phyloP scores from a whole-genome alignment of 1,140 invertebrate genomes.

The Drosophila busckii region DNA sequence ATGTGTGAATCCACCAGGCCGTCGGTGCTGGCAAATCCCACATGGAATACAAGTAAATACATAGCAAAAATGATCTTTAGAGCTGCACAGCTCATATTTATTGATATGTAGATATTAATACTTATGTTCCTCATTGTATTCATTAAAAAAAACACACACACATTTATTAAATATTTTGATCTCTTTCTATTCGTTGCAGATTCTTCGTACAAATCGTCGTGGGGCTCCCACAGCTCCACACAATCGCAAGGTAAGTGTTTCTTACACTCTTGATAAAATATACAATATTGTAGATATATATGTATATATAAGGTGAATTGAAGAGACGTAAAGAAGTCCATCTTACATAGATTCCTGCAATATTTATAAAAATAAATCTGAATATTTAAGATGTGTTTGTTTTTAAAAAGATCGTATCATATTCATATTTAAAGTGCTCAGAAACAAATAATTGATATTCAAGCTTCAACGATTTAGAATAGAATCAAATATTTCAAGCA shows the following conservation, averaged over 20 bases:
- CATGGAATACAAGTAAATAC: constrained; percentile 71
- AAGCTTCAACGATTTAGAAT: no score
- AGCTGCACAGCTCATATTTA: neutral
- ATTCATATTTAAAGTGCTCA: neutral
- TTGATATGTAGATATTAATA: constrained; percentile 27
- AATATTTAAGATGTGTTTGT: no score
- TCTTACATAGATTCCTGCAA: no score
- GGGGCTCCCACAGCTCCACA: constrained; percentile 83
- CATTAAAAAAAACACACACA: neutral
- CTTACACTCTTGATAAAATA: no score
- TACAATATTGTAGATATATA: no score
- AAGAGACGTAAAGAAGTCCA: no score
- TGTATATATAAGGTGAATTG: no score
- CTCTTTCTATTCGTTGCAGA: constrained; percentile 80
- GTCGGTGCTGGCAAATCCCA: constrained; percentile 55
- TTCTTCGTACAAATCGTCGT: constrained; percentile 85
- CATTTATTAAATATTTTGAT: neutral
- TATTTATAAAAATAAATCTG: no score
- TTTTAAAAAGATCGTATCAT: neutral
- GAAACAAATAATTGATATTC: no score
- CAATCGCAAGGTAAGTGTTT: constrained; percentile 83
- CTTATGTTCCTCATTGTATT: neutral
- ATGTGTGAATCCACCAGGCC: constrained; percentile 67
- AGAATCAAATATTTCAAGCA: no score
- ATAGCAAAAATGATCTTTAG: constrained; percentile 13